phyloP scores from a whole-genome alignment of 1,140 invertebrate species.

The Drosophila busckii region DNA sequence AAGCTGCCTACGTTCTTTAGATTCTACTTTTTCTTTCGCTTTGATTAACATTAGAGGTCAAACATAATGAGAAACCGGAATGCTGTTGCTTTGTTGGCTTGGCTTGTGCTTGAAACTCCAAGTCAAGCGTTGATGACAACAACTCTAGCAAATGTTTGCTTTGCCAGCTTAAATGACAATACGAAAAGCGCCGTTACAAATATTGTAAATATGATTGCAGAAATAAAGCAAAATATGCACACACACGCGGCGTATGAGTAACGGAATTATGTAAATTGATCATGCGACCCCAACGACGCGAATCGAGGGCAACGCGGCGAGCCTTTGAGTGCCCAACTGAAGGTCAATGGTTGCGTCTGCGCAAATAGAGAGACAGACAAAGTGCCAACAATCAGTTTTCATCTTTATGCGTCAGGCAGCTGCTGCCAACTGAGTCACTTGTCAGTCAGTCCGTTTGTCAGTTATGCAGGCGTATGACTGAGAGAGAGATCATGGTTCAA shows the following conservation, averaged over 20 bases:
- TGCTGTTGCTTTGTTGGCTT: too few species aligned
- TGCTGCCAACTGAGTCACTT: constrained; percentile 23
- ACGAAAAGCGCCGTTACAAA: constrained; percentile 63
- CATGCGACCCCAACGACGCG: constrained; percentile 36
- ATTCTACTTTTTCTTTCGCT: constrained; percentile 16
- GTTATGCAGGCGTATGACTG: constrained; percentile 17
- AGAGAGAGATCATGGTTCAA: constrained; percentile 57
- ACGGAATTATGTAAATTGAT: constrained; percentile 56
- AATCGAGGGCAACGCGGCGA: constrained; percentile 48
- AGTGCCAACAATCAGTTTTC: neutral
- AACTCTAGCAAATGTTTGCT: constrained; percentile 26
- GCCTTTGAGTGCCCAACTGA: constrained; percentile 51
- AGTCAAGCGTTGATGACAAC: constrained; percentile 30
- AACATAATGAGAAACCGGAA: constrained; percentile 70
- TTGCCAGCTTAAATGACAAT: constrained; percentile 50
- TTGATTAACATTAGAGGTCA: constrained; percentile 56
- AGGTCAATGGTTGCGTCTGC: constrained; percentile 67
- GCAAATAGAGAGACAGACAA: constrained; percentile 34
- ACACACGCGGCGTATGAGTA: constrained; percentile 33
- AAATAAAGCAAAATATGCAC: constrained; percentile 13
- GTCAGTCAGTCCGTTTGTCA: constrained; percentile 3
- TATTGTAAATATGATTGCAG: constrained; percentile 41
- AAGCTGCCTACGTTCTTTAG: constrained; percentile 10
- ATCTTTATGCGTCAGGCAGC: constrained; percentile 31
- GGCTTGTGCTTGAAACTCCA: constrained; percentile 16